Evolutionary conservation across 1,140 invertebrate species (phyloP), one percentile per base, ranked within the genome.

Genomic region (Drosophila serrata): DNA sequence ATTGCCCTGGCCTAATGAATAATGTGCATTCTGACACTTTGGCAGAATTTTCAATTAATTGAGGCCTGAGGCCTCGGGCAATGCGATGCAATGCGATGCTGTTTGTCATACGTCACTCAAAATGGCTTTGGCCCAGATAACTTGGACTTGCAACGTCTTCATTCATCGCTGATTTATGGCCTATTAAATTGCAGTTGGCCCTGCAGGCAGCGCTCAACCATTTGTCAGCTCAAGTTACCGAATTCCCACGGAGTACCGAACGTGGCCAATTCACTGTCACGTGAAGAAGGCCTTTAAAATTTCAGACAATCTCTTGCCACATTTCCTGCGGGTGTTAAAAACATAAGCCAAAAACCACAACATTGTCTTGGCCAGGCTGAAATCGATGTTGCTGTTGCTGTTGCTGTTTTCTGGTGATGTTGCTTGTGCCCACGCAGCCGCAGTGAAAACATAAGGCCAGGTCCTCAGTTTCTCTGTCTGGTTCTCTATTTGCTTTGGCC

Each of bases 151-250:
- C 42, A 65, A 67, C 62, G 37, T 68, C 82, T 61, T 78, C 57
- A 78, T 81, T 61, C 79, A 31, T 64, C 43, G 63, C 69, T 82
- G 74, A 78, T 81, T 75, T 79, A 82, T 80, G 76, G 76, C 56
- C 67, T 85, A 76, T 84, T 85, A 76, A 80, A 80, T 84, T 84
- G 81, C 81, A 81, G 55, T 70, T 69, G 56, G 40, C 58, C 48
- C 67, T 79, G 57, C 33, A 40, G 37, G 43, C 58, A 22, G 56
- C 24, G 29, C 49, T 24, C 31, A 63, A 29, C 31, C 40, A 61
- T 79, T 67, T 60, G 43, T 57, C 65, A 72, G 51, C 35, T 72
- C 42, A 3, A 48, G 31, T 72, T 59, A 58, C 56, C 17, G 19
- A 24, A 40, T 74, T 74, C 70, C 70, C 70, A 74, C 70, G 70